Percentiles rank a stretch among this genome's conserved stretches.
These are phyloP conservation scores for Columbina picui DNA, from an alignment of 2,113 vertebrate species.

Conservation along the genomic window DNA sequence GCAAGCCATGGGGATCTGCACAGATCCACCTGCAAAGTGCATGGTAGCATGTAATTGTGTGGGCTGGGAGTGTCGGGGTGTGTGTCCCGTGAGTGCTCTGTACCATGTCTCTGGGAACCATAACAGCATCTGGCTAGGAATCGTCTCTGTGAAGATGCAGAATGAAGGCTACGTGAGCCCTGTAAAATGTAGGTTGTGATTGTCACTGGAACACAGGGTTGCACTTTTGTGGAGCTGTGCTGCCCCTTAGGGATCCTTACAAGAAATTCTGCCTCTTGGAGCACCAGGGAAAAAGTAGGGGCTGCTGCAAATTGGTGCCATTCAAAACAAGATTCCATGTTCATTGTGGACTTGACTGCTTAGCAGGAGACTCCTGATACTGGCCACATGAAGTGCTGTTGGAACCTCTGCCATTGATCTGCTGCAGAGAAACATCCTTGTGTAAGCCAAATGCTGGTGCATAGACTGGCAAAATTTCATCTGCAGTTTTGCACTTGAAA, in stretches of 20 bases:
- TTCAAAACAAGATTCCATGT: fast-evolving
- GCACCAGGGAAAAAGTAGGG: not conserved
- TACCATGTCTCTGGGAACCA: fast-evolving
- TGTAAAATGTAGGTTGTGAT: not conserved
- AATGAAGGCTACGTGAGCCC: not conserved
- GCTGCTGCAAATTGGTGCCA: not conserved
- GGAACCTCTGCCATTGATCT: not conserved
- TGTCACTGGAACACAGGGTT: not conserved
- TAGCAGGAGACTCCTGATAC: not conserved
- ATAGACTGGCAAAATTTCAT: not conserved
- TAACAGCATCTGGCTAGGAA: not conserved
- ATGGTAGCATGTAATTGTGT: too few relatives aligned
- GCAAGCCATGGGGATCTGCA: fast-evolving
- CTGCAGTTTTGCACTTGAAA: not conserved
- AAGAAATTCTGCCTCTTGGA: not conserved
- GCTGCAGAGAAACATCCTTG: not conserved
- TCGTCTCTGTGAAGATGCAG: not conserved
- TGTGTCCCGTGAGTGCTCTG: not conserved
- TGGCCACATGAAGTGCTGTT: not conserved
- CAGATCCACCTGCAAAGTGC: not conserved
- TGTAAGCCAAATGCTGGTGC: not conserved
- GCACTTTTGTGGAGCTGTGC: not conserved
- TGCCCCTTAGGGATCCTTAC: constrained; percentile 26
- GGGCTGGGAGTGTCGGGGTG: too few relatives aligned
- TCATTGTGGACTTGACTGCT: not conserved